phyloP scores from a whole-genome alignment of 2,113 vertebrate species.

The Carettochelys insculpta region DNA sequence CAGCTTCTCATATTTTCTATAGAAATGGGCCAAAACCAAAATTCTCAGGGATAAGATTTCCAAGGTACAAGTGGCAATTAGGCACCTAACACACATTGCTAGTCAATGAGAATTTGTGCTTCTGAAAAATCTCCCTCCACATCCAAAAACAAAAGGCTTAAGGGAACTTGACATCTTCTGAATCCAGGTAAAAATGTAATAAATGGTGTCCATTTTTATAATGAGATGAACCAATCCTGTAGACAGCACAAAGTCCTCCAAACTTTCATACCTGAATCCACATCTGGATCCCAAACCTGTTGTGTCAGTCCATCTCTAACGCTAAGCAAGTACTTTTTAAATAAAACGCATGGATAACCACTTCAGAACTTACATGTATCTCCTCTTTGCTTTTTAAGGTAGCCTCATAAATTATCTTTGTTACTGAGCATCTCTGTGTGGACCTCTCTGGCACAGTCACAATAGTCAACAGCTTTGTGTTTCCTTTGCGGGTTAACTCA shows the following conservation, averaged over 20 bases:
- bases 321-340: conserved; percentile 4
- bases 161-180: neutral
- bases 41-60: neutral
- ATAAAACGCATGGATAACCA: conserved; percentile 24
- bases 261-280: conserved; percentile 18
- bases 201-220: neutral
- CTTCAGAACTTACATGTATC: neutral
- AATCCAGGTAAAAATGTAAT: neutral
- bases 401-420: neutral
- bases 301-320: conserved; percentile 8
- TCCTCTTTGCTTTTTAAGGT: neutral
- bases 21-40: neutral
- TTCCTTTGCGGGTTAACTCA: neutral
- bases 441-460: neutral
- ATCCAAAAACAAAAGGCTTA: neutral
- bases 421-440: neutral
- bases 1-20: neutral
- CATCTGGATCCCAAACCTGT: conserved; percentile 5
- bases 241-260: neutral
- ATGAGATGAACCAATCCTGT: neutral
- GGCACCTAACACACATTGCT: neutral
- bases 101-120: neutral
- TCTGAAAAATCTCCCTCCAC: neutral
- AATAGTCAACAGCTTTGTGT: accelerated
- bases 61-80: neutral